Evolutionary conservation across 2,797 vertebrate genomes (phyloP).

Genomic region (Gymnopithys bicolor): DNA sequence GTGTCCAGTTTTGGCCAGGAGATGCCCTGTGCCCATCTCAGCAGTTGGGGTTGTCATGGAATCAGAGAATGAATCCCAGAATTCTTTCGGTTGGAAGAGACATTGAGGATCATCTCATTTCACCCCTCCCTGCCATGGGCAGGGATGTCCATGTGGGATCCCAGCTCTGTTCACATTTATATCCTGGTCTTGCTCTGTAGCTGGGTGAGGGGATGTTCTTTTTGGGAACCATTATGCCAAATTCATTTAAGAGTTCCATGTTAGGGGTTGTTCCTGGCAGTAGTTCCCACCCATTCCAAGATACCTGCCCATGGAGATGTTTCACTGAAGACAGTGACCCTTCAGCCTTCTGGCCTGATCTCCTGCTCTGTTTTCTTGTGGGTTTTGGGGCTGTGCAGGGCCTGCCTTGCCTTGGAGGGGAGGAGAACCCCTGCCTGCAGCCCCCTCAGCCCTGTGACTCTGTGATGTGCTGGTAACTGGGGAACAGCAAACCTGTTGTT

Average conservation of each 20-base stretch:
- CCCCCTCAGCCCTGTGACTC: background rate
- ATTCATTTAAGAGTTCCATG: background rate
- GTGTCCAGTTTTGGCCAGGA: background rate
- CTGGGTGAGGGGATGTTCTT: background rate
- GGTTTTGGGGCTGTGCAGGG: background rate
- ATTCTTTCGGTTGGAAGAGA: background rate
- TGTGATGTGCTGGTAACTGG: background rate
- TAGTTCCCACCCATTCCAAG: background rate
- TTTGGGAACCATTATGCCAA: background rate
- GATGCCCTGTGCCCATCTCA: rapidly evolving
- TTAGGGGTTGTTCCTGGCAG: background rate
- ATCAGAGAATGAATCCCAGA: background rate
- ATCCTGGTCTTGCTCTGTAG: background rate
- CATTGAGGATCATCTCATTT: background rate
- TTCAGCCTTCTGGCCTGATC: background rate
- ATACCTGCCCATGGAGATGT: background rate
- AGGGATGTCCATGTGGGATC: background rate
- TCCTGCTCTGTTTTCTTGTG: background rate
- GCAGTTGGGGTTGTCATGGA: background rate
- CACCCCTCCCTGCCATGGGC: background rate
- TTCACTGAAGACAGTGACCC: background rate
- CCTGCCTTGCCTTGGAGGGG: background rate
- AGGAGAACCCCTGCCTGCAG: background rate
- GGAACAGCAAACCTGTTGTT: background rate
- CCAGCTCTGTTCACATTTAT: background rate